Evolutionary conservation across 2,113 vertebrate species (phyloP).

Genomic region (Muntiacus reevesi): DNA sequence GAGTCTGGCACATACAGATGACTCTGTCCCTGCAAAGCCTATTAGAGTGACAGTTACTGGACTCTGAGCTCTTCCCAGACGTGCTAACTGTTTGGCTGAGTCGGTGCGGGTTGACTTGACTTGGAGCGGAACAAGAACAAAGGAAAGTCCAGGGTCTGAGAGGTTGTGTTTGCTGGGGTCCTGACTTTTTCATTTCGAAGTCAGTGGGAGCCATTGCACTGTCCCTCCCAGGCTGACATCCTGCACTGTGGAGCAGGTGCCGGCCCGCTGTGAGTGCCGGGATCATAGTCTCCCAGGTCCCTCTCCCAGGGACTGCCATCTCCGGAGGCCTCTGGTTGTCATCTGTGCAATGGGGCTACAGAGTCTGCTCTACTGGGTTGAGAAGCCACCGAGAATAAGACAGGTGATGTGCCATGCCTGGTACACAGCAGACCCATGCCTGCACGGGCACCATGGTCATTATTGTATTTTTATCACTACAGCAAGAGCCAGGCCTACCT

Average conservation of each 20-base stretch:
- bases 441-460: fast-evolving
- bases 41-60: background rate
- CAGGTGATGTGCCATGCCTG: fast-evolving
- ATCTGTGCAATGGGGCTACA: fast-evolving
- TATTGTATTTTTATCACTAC: fast-evolving
- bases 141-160: background rate
- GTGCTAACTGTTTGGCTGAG: background rate
- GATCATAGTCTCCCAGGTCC: fast-evolving
- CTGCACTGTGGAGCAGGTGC: fast-evolving
- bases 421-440: background rate
- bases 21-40: background rate
- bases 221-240: fast-evolving
- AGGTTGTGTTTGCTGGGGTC: fast-evolving
- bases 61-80: background rate
- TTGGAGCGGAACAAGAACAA: background rate
- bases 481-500: background rate
- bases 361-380: fast-evolving
- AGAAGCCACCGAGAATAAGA: background rate
- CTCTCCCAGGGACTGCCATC: fast-evolving
- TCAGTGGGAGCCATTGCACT: fast-evolving
- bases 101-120: fast-evolving
- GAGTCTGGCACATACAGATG: fast-evolving
- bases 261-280: fast-evolving
- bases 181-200: background rate
- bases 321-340: fast-evolving